These are phyloP conservation scores for Dolichotis patagonum DNA, from an alignment of 2,113 vertebrate species.

Conservation along the genomic window DNA sequence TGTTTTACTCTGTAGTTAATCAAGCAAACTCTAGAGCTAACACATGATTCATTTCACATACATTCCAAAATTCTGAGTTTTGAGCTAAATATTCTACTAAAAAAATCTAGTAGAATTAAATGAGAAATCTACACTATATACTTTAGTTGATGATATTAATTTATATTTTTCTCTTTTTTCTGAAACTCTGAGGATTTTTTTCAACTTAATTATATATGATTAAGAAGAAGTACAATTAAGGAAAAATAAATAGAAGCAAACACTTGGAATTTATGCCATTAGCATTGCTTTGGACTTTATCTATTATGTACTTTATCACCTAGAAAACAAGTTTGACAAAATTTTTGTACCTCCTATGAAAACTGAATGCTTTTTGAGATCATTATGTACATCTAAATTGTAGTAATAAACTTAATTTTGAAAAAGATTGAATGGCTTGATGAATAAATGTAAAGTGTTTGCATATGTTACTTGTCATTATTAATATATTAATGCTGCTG, in stretches of 20 bases:
- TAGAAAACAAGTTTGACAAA: slow-evolving; percentile 15
- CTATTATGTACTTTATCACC: background rate
- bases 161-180: background rate
- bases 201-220: background rate
- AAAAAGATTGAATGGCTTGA: background rate
- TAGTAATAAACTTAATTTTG: background rate
- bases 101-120: background rate
- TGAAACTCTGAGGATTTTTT: slow-evolving; percentile 2
- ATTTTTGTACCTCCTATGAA: background rate
- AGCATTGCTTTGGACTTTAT: background rate
- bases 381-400: background rate
- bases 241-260: background rate
- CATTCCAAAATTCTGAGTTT: background rate
- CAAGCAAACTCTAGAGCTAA: background rate
- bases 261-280: slow-evolving; percentile 20
- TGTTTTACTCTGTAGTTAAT: background rate
- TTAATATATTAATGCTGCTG: slow-evolving; percentile 48
- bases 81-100: slow-evolving; percentile 7
- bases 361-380: background rate
- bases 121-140: background rate
- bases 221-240: background rate
- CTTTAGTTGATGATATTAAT: background rate
- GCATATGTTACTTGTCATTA: background rate
- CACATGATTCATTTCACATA: background rate
- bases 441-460: background rate